phyloP scores from a whole-genome alignment of 2,113 vertebrate species.

The Theristicus caerulescens region DNA sequence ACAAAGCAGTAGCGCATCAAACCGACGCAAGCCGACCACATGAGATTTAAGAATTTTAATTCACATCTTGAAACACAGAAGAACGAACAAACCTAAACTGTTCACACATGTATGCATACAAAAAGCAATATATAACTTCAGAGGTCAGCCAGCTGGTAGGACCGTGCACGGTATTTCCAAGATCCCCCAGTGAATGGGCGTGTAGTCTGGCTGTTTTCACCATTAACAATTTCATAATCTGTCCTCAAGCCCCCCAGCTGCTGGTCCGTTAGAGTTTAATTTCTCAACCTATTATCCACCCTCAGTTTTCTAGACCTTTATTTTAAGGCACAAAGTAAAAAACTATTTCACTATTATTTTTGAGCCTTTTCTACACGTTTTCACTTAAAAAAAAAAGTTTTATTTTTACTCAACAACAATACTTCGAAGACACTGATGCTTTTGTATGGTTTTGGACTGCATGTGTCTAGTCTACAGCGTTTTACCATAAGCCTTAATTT shows the following conservation, averaged over 20 bases:
- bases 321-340: not conserved
- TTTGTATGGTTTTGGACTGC: not conserved
- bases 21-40: accelerated
- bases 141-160: not conserved
- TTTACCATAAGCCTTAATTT: not conserved
- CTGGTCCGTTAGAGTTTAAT: not conserved
- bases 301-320: not conserved
- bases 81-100: not conserved
- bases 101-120: accelerated
- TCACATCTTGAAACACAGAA: not conserved
- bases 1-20: not conserved
- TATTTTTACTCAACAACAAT: not conserved
- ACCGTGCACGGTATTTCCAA: accelerated
- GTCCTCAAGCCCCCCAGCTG: not conserved
- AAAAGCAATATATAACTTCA: accelerated
- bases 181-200: not conserved
- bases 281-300: not conserved
- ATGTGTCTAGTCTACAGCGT: not conserved
- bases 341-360: not conserved
- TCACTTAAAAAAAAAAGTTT: not conserved
- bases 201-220: not conserved
- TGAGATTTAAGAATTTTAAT: not conserved
- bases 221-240: not conserved
- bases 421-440: not conserved
- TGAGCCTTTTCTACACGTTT: not conserved